phyloP scores from a whole-genome alignment of 2,797 vertebrate species.

The Labroides dimidiatus region DNA sequence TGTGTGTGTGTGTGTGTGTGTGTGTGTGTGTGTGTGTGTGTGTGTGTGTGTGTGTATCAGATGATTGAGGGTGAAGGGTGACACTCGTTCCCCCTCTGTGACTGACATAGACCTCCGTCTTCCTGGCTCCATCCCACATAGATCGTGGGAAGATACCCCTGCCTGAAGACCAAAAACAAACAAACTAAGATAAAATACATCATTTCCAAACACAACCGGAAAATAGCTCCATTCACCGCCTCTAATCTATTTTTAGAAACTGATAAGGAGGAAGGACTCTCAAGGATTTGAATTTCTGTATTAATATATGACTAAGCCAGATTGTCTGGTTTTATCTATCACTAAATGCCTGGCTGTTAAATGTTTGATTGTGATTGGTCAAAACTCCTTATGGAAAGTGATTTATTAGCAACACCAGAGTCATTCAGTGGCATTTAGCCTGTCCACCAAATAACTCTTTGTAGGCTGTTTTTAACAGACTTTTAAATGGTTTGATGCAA shows the following conservation, averaged over 20 bases:
- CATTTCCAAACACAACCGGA: conserved; percentile 18
- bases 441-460: too few species aligned
- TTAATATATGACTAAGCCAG: background rate
- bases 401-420: too few species aligned
- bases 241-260: conserved; percentile 29
- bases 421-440: too few species aligned
- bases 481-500: too few species aligned
- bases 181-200: conserved; percentile 45
- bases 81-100: conserved; percentile 45
- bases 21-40: background rate
- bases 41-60: conserved; percentile 4
- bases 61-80: conserved; percentile 19
- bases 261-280: conserved; percentile 7
- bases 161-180: conserved; percentile 47
- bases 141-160: conserved; percentile 73
- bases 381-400: too few species aligned
- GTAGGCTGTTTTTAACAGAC: too few species aligned
- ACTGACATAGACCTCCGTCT: conserved; percentile 17
- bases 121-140: conserved; percentile 57
- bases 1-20: conserved; percentile 1
- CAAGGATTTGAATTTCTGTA: too few species aligned
- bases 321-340: background rate
- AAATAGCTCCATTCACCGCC: conserved; percentile 11
- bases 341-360: background rate
- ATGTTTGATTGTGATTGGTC: too few species aligned